Evolutionary conservation across 2,797 vertebrate genomes (phyloP).

Genomic region (Pteropus rufus): DNA sequence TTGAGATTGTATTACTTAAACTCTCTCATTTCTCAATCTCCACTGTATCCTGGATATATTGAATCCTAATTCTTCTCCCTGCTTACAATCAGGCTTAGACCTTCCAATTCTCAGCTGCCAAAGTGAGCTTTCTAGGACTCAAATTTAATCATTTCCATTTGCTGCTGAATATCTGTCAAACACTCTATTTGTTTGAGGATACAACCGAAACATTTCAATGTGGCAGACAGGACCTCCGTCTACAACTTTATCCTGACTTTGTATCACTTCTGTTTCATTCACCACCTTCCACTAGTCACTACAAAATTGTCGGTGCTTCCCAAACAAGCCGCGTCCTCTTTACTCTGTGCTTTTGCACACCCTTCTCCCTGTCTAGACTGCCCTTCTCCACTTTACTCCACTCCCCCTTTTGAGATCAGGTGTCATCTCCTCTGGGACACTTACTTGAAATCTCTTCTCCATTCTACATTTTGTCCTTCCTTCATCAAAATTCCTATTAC

Average conservation of each 20-base stretch:
- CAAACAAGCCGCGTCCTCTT: background rate
- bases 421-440: background rate
- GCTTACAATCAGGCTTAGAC: background rate
- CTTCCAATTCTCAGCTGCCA: background rate
- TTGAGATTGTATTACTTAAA: background rate
- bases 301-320: background rate
- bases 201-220: background rate
- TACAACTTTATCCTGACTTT: background rate
- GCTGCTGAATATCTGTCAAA: background rate
- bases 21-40: background rate
- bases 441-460: background rate
- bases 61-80: background rate
- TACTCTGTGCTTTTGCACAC: background rate
- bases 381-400: background rate
- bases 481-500: background rate
- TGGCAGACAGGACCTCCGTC: background rate
- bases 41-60: background rate
- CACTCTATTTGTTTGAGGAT: background rate
- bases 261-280: background rate
- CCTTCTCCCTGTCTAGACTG: background rate
- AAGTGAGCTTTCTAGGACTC: background rate
- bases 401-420: background rate
- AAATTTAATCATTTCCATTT: background rate
- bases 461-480: accelerated
- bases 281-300: background rate